phyloP scores from a whole-genome alignment of 2,113 vertebrate genomes.

The Holacanthus passer region DNA sequence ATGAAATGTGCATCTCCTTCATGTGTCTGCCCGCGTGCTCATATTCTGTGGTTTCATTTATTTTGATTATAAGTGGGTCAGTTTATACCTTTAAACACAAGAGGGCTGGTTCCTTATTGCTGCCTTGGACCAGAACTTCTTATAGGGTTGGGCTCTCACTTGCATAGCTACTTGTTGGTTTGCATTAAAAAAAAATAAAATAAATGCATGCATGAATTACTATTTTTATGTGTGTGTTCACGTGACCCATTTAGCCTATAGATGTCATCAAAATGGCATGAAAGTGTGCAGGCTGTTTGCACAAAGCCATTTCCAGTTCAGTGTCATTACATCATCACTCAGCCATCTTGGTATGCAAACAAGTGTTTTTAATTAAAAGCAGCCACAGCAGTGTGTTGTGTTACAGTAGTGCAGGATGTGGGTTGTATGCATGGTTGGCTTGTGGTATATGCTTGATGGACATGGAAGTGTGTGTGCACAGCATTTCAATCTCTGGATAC shows the following conservation, averaged over 20 bases:
- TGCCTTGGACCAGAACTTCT: slow-evolving; percentile 67
- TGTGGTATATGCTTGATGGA: too few relatives aligned
- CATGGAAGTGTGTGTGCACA: background rate
- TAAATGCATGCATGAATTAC: background rate
- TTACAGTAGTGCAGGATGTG: slow-evolving; percentile 9
- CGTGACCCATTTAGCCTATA: too few relatives aligned
- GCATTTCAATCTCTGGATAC: slow-evolving; percentile 6
- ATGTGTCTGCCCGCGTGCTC: background rate
- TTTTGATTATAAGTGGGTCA: background rate
- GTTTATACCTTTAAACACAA: background rate
- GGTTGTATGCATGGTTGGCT: slow-evolving; percentile 4
- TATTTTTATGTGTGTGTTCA: background rate
- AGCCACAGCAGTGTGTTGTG: slow-evolving; percentile 23
- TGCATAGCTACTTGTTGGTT: slow-evolving; percentile 23
- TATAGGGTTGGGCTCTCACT: slow-evolving; percentile 15
- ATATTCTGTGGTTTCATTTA: background rate
- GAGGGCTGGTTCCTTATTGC: slow-evolving; percentile 37
- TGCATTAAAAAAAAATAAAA: background rate
- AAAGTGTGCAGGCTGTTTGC: slow-evolving; percentile 32
- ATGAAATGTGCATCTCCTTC: background rate
- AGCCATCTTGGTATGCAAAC: slow-evolving; percentile 76
- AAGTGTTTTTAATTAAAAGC: slow-evolving; percentile 68
- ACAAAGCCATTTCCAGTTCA: slow-evolving; percentile 55
- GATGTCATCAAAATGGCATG: background rate
- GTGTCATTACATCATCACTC: slow-evolving; percentile 77